phyloP scores from a whole-genome alignment of 2,113 vertebrate genomes.

The Nothoprocta pentlandii region DNA sequence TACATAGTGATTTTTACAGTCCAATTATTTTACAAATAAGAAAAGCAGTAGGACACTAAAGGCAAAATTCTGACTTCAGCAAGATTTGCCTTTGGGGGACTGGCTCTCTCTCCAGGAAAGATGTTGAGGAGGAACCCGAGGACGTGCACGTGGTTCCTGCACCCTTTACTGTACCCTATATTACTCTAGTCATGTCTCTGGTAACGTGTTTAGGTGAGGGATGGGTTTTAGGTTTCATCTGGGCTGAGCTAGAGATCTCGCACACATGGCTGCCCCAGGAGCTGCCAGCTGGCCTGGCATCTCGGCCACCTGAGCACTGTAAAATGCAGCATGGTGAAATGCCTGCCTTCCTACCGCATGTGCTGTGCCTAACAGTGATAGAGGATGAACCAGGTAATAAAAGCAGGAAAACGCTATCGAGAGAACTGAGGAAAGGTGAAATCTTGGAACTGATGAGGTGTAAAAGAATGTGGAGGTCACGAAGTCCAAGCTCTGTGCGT shows the following conservation, averaged over 20 bases:
- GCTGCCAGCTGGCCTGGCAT: background rate
- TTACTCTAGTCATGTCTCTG: background rate
- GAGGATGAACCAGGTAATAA: background rate
- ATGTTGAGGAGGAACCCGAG: rapidly evolving
- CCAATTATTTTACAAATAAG: rapidly evolving
- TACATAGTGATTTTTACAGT: no score
- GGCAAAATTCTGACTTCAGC: background rate
- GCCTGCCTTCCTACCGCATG: background rate
- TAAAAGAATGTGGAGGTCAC: background rate
- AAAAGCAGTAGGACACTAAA: rapidly evolving
- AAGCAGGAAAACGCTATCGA: background rate
- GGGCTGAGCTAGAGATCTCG: background rate
- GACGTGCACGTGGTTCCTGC: rapidly evolving
- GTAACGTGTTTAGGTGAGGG: background rate
- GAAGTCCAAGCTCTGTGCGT: background rate
- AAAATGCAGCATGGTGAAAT: background rate
- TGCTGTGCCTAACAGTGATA: background rate
- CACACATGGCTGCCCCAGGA: background rate
- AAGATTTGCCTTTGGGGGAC: rapidly evolving
- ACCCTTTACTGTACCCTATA: no score
- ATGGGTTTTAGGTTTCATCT: background rate
- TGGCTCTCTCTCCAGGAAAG: background rate
- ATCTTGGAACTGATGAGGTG: background rate
- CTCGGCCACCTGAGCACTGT: rapidly evolving
- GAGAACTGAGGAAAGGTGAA: background rate